Percentiles rank a stretch among this genome's conserved stretches.
Conservation (phyloP, 1,140 invertebrate genomes). For the Sinonovacula constricta region DNA sequence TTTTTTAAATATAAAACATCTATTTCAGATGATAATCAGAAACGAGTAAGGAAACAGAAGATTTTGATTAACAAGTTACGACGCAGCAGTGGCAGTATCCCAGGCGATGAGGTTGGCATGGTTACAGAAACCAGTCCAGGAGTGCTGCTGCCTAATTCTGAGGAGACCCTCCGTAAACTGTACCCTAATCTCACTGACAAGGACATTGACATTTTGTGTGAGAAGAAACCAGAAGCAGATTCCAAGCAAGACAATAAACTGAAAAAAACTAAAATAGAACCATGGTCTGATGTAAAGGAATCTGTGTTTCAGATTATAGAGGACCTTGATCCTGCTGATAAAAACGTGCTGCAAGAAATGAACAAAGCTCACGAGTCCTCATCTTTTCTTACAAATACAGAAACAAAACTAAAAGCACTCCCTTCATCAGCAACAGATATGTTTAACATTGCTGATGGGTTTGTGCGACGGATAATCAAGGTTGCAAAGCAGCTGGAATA, state of each 20-base stretch:
- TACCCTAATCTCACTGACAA: slow-evolving; percentile 32
- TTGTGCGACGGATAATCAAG: slow-evolving; percentile 72
- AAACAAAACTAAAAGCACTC: slow-evolving; percentile 54
- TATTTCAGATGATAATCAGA: slow-evolving; percentile 84
- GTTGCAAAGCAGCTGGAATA: slow-evolving; percentile 70
- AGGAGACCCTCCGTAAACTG: slow-evolving; percentile 15
- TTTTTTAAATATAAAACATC: too few species aligned
- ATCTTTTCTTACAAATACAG: slow-evolving; percentile 62
- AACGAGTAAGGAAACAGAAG: slow-evolving; percentile 91
- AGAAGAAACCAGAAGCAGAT: slow-evolving; percentile 12
- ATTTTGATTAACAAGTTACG: slow-evolving; percentile 91
- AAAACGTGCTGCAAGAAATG: slow-evolving; percentile 59
- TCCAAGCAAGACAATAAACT: not conserved
- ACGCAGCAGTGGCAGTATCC: slow-evolving; percentile 63
- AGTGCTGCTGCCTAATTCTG: not conserved
- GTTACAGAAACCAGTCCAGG: slow-evolving; percentile 25
- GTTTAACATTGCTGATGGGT: slow-evolving; percentile 74
- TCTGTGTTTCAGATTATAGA: slow-evolving; percentile 42
- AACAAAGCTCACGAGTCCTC: slow-evolving; percentile 64
- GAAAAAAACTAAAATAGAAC: slow-evolving; percentile 29
- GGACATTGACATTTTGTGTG: slow-evolving; percentile 19
- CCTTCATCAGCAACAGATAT: slow-evolving; percentile 70
- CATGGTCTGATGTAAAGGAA: slow-evolving; percentile 60
- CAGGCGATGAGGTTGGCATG: slow-evolving; percentile 64
- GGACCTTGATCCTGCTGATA: slow-evolving; percentile 51